Percentiles rank a stretch among this genome's conserved stretches.
Evolutionary conservation across 1,140 invertebrate species (phyloP).

Genomic region (Drosophila ercepeae): DNA sequence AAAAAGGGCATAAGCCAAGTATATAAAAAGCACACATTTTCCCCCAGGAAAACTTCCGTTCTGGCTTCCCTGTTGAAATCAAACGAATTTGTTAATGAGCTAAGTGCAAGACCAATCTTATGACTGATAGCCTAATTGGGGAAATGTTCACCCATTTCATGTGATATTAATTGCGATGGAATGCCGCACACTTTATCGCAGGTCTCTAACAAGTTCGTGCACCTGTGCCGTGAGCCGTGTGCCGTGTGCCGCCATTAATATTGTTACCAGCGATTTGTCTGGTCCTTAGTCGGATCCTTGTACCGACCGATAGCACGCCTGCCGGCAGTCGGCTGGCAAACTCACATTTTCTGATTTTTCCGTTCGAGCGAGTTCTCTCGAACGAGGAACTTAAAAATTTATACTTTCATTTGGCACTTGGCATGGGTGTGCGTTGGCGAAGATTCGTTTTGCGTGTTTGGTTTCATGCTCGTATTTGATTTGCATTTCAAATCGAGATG

Average conservation of each 20-base stretch:
- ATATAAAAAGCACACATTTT: too few relatives aligned
- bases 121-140: slow-evolving; percentile 36
- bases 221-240: slow-evolving; percentile 41
- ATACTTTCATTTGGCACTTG: slow-evolving; percentile 37
- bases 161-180: slow-evolving; percentile 37
- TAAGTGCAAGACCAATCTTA: background rate
- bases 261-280: slow-evolving; percentile 59
- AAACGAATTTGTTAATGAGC: slow-evolving; percentile 9
- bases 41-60: too few relatives aligned
- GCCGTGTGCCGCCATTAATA: slow-evolving; percentile 46
- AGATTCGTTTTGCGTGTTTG: slow-evolving; percentile 26
- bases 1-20: too few relatives aligned
- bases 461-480: slow-evolving; percentile 43
- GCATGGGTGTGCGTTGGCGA: background rate
- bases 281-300: slow-evolving; percentile 14
- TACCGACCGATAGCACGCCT: background rate
- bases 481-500: slow-evolving; percentile 51
- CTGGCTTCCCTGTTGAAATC: too few relatives aligned
- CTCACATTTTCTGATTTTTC: slow-evolving; percentile 18
- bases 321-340: background rate
- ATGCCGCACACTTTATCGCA: slow-evolving; percentile 39
- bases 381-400: slow-evolving; percentile 45
- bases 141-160: slow-evolving; percentile 13
- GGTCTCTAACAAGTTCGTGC: slow-evolving; percentile 27
- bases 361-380: background rate